Base-by-base conservation (phyloP, 2,888 invertebrate genomes). In the Arrhopalites spinosus region DNA sequence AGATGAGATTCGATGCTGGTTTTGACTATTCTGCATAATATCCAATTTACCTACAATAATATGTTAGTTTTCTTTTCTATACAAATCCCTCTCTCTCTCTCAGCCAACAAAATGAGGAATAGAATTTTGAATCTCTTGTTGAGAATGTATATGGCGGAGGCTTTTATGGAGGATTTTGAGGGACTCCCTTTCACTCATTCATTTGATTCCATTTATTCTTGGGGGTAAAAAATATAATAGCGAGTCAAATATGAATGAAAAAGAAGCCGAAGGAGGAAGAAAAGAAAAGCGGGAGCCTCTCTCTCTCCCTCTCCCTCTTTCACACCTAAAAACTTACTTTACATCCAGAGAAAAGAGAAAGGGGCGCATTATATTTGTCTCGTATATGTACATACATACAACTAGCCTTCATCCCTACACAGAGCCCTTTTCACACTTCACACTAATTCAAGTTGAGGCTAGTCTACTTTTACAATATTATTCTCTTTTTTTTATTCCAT, bases 151-250 rank as follows among this genome's bases (percentile, higher is more conserved):
- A 36, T 36, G 66, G 73, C 45, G 73, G 73, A 66, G n/a, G 36
- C 36, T 36, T 64, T 64, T 73, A 43, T 66, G 71, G 73, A 25
- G 73, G 73, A 73, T 73, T 73, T 74, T 68, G 74, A 75, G 74
- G 69, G 74, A 75, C 69, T 74, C 73, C 53, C 66, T 74, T 74
- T 67, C 50, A 56, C 74, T 75, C 74, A 75, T 75, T 75, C 74
- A 75, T 75, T 69, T 75, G 74, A 75, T 69, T 75, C 74, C 74
- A 75, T 75, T 75, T 75, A 75, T 75, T 75, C 69, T 63, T 23
- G 61, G 67, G 69, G 69, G 74, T 15, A 74, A 74, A 69, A 75
- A 69, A 75, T 69, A 69, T 69, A 43, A 69, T 69, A 30, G 36
- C 56, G 63, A 75, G 74, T 75, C 74, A 75, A 75, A 75, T 75